Evolutionary conservation across 1,140 invertebrate genomes (phyloP), one percentile per base, ranked within the genome.

Genomic region (Drosophila eugracilis): DNA sequence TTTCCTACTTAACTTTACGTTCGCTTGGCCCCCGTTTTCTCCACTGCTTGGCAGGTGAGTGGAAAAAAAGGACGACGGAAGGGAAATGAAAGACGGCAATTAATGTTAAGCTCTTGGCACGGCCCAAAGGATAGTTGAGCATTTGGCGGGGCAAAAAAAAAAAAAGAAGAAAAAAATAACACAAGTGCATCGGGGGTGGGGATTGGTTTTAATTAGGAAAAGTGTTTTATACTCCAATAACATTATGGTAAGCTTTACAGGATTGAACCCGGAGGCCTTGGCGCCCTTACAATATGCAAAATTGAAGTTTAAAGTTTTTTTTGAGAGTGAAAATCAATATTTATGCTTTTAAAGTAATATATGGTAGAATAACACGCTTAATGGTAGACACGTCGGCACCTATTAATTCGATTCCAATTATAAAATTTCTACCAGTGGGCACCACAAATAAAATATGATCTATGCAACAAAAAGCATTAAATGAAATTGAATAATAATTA

Each of bases 61-160:
- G 66, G 37, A 39, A 26, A 39, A 39, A 42, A 63, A 39, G 7
- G 15, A 17, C 36, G 57, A 54, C 53, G 76, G 48, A 36, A 59
- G 44, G 62, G 41, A 77, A 78, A 55, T 83, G 78, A 59, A 78
- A 83, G 53, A 74, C 70, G 78, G 78, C 78, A 78, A 83, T 83
- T 83, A 83, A 83, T 83, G 78, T 57, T 74, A 78, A 78, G 73
- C 78, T 69, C 62, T 48, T 80, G 76, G 76, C 76, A 79, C 53
- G 59, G 74, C 55, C 53, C 52, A 79, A 75, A 80, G 77, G 77
- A 75, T 79, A 66, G 54, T 67, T 73, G 54, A 62, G 54, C 77
- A 80, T 81, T 80, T 76, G 66, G 58, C 28, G 30, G 42, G 34
- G 42, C 21, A 21, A 17, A 62, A 66, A 66, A 45, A 42, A 36